Evolutionary conservation across 2,888 invertebrate genomes (phyloP).

Genomic region (Conomelus anceps): DNA sequence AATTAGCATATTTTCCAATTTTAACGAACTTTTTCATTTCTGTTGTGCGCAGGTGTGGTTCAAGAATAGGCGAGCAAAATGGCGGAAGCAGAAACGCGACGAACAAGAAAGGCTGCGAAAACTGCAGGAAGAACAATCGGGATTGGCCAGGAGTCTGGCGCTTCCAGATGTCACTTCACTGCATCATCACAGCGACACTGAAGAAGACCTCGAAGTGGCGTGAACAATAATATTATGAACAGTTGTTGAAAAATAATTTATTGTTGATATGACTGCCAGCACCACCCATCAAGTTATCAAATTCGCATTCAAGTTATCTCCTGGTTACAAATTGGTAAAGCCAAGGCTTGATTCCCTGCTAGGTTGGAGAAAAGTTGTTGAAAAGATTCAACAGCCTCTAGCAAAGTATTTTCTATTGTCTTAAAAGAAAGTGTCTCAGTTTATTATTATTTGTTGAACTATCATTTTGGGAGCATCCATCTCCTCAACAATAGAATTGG

Average conservation of each 20-base stretch:
- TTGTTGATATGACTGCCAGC: not conserved
- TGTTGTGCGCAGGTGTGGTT: conserved; percentile 80
- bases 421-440: too few relatives aligned
- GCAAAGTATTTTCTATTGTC: too few relatives aligned
- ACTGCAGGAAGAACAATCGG: conserved; percentile 65
- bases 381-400: too few relatives aligned
- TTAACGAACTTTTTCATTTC: conserved; percentile 18
- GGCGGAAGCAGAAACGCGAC: conserved; percentile 91
- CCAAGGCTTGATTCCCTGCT: too few relatives aligned
- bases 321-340: not conserved
- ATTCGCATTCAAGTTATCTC: not conserved
- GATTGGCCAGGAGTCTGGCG: not conserved
- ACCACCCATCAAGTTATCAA: not conserved
- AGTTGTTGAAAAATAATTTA: not conserved
- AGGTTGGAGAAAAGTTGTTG: too few relatives aligned
- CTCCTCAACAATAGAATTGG: not conserved
- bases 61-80: conserved; percentile 91
- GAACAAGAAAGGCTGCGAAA: conserved; percentile 75
- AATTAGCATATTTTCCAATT: not conserved
- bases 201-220: conserved; percentile 33
- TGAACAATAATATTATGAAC: conserved; percentile 15
- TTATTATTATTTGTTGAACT: too few relatives aligned
- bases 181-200: conserved; percentile 31
- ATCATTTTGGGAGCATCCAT: too few relatives aligned
- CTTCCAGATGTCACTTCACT: not conserved